Base-by-base conservation (phyloP, 2,797 vertebrate genomes). In the Falco novaeseelandiae region DNA sequence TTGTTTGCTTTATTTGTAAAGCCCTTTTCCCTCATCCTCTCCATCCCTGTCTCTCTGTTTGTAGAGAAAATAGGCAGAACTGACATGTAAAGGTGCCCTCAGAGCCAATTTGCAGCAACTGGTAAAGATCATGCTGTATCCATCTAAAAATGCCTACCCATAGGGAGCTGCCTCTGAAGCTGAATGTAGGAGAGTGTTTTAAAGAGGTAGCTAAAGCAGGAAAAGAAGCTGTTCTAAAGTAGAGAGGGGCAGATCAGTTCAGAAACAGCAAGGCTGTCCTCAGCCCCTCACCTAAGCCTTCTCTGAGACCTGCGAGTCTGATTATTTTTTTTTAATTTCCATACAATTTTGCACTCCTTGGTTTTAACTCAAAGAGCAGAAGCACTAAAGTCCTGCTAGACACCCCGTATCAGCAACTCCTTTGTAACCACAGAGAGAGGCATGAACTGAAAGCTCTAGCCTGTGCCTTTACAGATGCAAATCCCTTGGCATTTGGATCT, bases 41-140 rank as follows among this genome's bases (percentile, higher is more conserved):
- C 82, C 66, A 84, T 95, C 87, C 36, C 42, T 14, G 52, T 91
- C 76, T 90, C 70, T 83, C 72, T 87, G 85, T 90, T 86, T 77
- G 58, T 85, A 91, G 84, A 85, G 92, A 81, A 91, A 96, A 95
- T 85, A 93, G 88, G 92, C 71, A 96, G 89, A 97, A 87, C 79
- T 96, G 96, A 97, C 96, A 94, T 44, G 55, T 90, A 97, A 97
- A 97, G 84, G 87, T 97, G 83, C 90, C 95, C 87, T 96, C 89
- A 48, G 86, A 97, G 96, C 83, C 95, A 96, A 92, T 97, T 97
- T 97, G 86, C 94, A 95, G 94, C 62, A 90, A 94, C 77, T 88
- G 79, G 93, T 95, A 96, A 97, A 96, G 88, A 97, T 96, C 91
- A 76, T 44, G 32, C 66, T 93, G 90, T 92, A 95, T 94, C 90